phyloP scores from a whole-genome alignment of 1,140 invertebrate genomes.

The Vanessa atalanta region DNA sequence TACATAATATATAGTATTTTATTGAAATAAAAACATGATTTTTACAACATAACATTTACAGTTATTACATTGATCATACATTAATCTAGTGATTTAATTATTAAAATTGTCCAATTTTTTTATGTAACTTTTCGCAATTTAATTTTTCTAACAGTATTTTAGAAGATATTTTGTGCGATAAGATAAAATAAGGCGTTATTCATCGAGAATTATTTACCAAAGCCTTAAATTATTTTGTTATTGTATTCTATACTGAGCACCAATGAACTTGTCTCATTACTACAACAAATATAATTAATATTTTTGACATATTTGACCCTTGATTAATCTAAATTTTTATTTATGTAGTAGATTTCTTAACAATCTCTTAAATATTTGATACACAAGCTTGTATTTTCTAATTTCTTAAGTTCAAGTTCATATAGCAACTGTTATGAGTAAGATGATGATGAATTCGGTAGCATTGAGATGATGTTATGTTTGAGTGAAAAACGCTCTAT shows the following conservation, averaged over 20 bases:
- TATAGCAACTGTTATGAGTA: too few species aligned
- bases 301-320: too few species aligned
- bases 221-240: neutral
- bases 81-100: conserved; percentile 9
- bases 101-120: conserved; percentile 14
- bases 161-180: conserved; percentile 5
- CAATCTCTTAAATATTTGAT: too few species aligned
- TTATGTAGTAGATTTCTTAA: too few species aligned
- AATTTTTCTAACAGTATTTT: neutral
- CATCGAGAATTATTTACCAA: neutral
- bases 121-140: neutral
- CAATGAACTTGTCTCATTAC: neutral
- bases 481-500: too few species aligned
- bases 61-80: conserved; percentile 27
- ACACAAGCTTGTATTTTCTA: too few species aligned
- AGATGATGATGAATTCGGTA: too few species aligned
- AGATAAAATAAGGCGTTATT: neutral
- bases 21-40: conserved; percentile 64
- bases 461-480: too few species aligned
- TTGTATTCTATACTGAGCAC: neutral
- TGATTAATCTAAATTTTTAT: too few species aligned
- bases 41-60: conserved; percentile 56
- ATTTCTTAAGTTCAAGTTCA: too few species aligned
- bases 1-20: conserved; percentile 39
- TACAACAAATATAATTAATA: too few species aligned